Percentiles rank a stretch among this genome's conserved stretches.
phyloP scores from a whole-genome alignment of 2,113 vertebrate species.

The Dolichotis patagonum region DNA sequence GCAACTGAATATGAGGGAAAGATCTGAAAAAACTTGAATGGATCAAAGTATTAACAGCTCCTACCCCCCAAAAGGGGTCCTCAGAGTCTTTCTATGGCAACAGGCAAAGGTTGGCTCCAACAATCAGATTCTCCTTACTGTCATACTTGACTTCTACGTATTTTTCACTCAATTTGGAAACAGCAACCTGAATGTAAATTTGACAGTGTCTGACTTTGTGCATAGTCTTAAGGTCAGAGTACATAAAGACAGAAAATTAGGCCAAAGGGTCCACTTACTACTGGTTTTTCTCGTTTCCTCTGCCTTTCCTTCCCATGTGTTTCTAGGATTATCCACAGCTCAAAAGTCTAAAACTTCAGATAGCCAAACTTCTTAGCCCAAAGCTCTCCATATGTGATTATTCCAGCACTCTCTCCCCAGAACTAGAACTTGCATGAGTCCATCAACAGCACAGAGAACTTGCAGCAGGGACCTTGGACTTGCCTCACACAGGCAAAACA shows the following conservation, averaged over 20 bases:
- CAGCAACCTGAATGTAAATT: neutral
- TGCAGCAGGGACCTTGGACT: neutral
- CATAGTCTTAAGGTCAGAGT: neutral
- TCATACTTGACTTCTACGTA: neutral
- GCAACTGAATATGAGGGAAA: neutral
- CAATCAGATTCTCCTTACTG: neutral
- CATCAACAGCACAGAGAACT: neutral
- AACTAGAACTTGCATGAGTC: neutral
- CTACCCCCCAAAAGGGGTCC: neutral
- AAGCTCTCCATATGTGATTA: no score
- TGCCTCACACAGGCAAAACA: neutral
- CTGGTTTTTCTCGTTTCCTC: neutral
- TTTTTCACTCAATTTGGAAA: constrained; percentile 17
- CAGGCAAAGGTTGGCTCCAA: neutral
- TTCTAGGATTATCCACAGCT: neutral
- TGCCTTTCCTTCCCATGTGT: neutral
- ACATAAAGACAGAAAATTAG: neutral
- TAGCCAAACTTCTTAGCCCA: neutral
- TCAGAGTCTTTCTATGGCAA: neutral
- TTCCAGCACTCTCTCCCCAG: neutral
- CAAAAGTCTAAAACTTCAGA: neutral
- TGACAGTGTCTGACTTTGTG: neutral
- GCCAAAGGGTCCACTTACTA: neutral
- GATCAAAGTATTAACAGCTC: neutral
- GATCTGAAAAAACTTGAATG: neutral